Conservation (phyloP, 2,888 invertebrate species). For the Xestoiulus laeticollis region DNA sequence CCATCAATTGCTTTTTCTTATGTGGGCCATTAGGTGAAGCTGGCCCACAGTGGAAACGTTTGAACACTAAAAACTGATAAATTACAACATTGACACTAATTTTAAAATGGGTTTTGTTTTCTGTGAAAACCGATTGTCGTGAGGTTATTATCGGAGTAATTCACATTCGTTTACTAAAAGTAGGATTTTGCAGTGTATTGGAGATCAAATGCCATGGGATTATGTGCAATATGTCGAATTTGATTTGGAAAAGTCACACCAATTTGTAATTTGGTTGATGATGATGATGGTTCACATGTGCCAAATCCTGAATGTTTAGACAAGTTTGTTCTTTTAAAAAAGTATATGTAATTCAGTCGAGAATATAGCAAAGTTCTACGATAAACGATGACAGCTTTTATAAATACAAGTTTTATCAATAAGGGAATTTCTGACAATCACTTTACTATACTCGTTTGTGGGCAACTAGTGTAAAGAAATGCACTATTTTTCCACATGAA, state of each 20-base stretch:
- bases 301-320: too few species aligned
- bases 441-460: neutral
- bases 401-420: neutral
- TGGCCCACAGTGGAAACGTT: neutral
- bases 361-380: too few species aligned
- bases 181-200: too few species aligned
- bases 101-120: neutral
- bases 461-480: neutral
- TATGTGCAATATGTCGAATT: too few species aligned
- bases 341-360: too few species aligned
- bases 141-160: neutral
- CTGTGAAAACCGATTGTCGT: neutral
- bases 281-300: too few species aligned
- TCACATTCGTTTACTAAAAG: too few species aligned
- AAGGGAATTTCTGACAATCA: neutral
- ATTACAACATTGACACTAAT: neutral
- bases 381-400: too few species aligned
- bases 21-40: conserved; percentile 33
- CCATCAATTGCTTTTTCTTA: neutral
- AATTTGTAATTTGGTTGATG: too few species aligned
- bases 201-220: too few species aligned
- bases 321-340: too few species aligned
- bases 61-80: neutral
- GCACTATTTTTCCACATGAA: neutral
- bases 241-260: too few species aligned